Evolutionary conservation across 2,888 invertebrate genomes (phyloP).

Genomic region (Willowsia nigromaculata): DNA sequence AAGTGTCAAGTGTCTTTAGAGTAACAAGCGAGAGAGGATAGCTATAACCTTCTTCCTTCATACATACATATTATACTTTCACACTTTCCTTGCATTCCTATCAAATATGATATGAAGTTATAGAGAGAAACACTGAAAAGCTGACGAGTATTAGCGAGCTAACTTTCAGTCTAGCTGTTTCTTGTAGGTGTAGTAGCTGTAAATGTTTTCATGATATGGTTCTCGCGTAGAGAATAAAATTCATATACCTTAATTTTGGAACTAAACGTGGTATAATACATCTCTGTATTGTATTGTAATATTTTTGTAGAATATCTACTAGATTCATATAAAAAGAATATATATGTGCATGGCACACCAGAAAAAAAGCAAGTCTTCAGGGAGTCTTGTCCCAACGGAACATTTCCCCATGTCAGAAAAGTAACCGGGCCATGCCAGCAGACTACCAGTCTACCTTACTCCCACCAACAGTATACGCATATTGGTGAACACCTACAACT

Average conservation of each 20-base stretch:
- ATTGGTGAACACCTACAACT: not conserved
- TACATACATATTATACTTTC: not conserved
- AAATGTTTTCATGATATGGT: not conserved
- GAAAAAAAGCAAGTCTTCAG: conserved; percentile 59
- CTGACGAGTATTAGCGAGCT: not conserved
- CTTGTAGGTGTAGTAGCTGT: not conserved
- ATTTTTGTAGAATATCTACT: not conserved
- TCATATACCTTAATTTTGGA: not conserved
- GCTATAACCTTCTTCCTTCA: not conserved
- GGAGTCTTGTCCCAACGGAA: conserved; percentile 66
- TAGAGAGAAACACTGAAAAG: not conserved
- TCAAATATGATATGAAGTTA: not conserved
- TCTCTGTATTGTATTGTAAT: not conserved
- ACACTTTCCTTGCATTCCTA: not conserved
- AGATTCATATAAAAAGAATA: not conserved
- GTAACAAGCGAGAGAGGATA: not conserved
- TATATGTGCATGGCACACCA: conserved; percentile 37
- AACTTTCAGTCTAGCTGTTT: not conserved
- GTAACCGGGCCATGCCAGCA: conserved; percentile 62
- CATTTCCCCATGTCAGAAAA: conserved; percentile 62
- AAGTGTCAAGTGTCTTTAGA: conserved; percentile 70
- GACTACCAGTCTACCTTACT: conserved; percentile 34
- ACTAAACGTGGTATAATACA: not conserved
- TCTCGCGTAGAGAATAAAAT: not conserved
- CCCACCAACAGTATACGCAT: not conserved